phyloP scores from a whole-genome alignment of 2,888 invertebrate species.

The Luperina nickerlii region DNA sequence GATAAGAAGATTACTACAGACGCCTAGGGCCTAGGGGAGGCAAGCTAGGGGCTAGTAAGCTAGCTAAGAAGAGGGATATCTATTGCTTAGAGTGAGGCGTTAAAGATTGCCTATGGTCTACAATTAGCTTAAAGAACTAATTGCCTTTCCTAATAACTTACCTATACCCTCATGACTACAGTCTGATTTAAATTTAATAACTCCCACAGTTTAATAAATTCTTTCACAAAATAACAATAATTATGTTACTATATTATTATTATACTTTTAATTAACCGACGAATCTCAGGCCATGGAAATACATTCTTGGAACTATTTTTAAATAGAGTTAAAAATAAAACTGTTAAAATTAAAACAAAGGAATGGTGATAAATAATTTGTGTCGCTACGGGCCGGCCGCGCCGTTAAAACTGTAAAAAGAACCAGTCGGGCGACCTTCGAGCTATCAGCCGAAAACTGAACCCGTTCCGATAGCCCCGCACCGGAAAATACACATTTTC shows the following conservation, averaged over 20 bases:
- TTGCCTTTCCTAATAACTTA: neutral
- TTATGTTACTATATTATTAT: neutral
- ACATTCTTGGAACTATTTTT: neutral
- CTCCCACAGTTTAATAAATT: neutral
- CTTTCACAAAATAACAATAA: neutral
- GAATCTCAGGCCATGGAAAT: neutral
- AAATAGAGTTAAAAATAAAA: slow-evolving; percentile 11
- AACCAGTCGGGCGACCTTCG: slow-evolving; percentile 87
- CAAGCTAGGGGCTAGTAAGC: slow-evolving; percentile 36
- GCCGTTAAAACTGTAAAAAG: slow-evolving; percentile 89
- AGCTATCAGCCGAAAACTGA: slow-evolving; percentile 84
- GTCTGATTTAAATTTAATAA: neutral
- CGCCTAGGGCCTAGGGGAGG: slow-evolving; percentile 43
- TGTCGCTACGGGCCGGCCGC: slow-evolving; percentile 76
- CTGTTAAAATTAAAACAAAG: slow-evolving; percentile 72
- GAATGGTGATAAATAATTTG: slow-evolving; percentile 71
- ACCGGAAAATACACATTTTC: slow-evolving; percentile 77
- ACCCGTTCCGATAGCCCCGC: slow-evolving; percentile 69
- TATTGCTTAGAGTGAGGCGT: neutral
- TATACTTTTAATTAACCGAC: neutral
- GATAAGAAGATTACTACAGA: slow-evolving; percentile 69
- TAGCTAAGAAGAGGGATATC: slow-evolving; percentile 22
- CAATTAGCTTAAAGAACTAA: too few species aligned
- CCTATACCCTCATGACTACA: neutral
- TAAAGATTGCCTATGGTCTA: neutral